Evolutionary conservation across 2,113 vertebrate genomes (phyloP), one percentile per base, ranked within the genome.

Genomic region (Microtus montanus): DNA sequence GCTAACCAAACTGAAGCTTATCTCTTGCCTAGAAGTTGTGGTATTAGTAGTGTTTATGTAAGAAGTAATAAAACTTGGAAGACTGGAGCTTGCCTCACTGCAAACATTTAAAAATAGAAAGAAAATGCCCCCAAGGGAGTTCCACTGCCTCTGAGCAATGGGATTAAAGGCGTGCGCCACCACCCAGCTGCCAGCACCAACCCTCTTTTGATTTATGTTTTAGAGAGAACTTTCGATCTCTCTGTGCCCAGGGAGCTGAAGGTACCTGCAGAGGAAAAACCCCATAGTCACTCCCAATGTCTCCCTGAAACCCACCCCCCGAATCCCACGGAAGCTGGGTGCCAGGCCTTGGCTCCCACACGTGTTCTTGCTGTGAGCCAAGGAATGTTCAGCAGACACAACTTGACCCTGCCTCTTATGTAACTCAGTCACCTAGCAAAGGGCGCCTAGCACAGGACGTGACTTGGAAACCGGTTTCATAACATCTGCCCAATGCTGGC

Each of bases 41-140:
- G 82, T 79, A 71, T 96, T 91, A 82, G 90, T 79, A 89, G 38
- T 93, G 86, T 95, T 96, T 97, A 83, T 93, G 77, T 94, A 97
- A 95, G 93, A 92, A 91, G 74, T 78, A 92, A 96, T 96, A 78
- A 95, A 96, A 83, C 78, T 71, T 91, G 90, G 58, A 95, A 94
- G 73, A 88, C 87, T 75, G 58, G 54, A 75, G 86, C 94, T 90
- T 94, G 88, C 73, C 89, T 66, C 93, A 73, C 73, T n/a, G 84
- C 77, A 35, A 64, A 66, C 52, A 84, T 35, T 54, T 3, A 15
- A 54, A 54, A 54, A 54, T 17, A 54, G 33, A 35, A 70, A 70
- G 68, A 35, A 70, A 70, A 70, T 35, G 14, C 7, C 66, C 68
- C 33, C 35, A n/a, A 8, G 68, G 68, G 68, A 70, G 68, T n/a